Evolutionary conservation across 2,113 vertebrate genomes (phyloP), one percentile per base, ranked within the genome.

Genomic region (Osmerus mordax): DNA sequence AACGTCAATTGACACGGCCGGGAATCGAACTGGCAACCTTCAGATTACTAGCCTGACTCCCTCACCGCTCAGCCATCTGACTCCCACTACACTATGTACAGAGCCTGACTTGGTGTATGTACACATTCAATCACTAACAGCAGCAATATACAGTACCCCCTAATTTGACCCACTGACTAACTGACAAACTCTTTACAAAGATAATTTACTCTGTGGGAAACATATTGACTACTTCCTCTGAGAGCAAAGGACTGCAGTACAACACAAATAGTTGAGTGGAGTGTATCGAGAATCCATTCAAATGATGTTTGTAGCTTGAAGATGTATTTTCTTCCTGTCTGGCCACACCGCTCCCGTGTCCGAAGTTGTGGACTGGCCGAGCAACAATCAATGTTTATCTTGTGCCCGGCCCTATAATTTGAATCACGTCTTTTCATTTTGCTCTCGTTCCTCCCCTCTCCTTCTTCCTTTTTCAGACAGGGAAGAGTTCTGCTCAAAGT

Each of bases 381-480:
- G 61, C 61, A 63, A 29, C 63, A 25, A 61, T 68, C 52, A 72
- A 75, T 62, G 18, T 70, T 69, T 23, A 29, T 55, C 60, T 71
- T 18, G 23, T 11, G 6, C 13, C 52, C 28, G 21, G 4, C 14
- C 8, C 36, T 51, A 32, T 52, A 65, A 79, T 74, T 69, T 56
- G 18, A 79, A 65, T 67, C 65, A 66, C 67, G 64, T 58, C 67
- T 62, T 76, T 70, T 71, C 66, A 76, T 67, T 71, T 75, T 12
- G 21, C 23, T 41, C 36, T 15, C 19, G 14, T 11, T 15, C 61
- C 25, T 25, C 23, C 59, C 59, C 61, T 15, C 15, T 28, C 23
- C 59, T 28, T 23, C 12, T 60, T 21, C 19, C 54, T 69, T 25
- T 9, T 67, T 66, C 74, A 60, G 62, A 52, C 6, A 63, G 63